These are phyloP conservation scores for Gryllus longicercus DNA, from an alignment of 2,888 invertebrate genomes.

Conservation along the genomic window DNA sequence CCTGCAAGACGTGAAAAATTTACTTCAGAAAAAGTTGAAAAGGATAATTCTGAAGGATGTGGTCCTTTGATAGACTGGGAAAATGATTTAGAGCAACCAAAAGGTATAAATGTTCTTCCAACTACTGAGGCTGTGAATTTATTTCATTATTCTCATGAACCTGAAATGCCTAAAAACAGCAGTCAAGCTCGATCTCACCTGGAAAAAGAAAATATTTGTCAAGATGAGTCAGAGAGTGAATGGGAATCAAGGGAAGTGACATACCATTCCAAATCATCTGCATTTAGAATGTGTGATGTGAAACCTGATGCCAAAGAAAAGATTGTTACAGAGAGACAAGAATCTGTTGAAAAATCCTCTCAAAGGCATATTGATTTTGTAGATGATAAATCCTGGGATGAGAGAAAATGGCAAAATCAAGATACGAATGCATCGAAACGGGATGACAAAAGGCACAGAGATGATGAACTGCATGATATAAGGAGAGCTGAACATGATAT, in stretches of 20 bases:
- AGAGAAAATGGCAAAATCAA: background rate
- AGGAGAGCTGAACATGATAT: background rate
- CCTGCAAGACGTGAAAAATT: background rate
- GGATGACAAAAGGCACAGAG: background rate
- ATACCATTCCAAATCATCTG: background rate
- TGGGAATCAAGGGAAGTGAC: background rate
- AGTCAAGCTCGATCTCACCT: background rate
- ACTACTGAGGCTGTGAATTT: background rate
- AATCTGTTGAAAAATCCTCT: background rate
- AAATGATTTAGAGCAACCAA: background rate
- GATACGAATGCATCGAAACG: background rate
- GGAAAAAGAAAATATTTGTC: background rate
- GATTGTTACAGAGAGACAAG: background rate
- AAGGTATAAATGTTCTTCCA: background rate
- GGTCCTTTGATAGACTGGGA: background rate
- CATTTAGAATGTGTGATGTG: background rate
- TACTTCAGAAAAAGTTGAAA: background rate
- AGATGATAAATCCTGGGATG: background rate
- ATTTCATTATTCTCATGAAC: background rate
- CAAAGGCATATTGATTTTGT: background rate
- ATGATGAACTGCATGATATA: no score
- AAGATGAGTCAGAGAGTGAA: background rate
- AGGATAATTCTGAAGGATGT: background rate
- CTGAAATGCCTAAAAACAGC: background rate
- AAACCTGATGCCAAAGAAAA: slow-evolving; percentile 25